A percentile compares a stretch with the other conserved stretches of the same genome.
These are phyloP conservation scores for Aix galericulata DNA, from an alignment of 2,113 vertebrate genomes.

Conservation along the genomic window DNA sequence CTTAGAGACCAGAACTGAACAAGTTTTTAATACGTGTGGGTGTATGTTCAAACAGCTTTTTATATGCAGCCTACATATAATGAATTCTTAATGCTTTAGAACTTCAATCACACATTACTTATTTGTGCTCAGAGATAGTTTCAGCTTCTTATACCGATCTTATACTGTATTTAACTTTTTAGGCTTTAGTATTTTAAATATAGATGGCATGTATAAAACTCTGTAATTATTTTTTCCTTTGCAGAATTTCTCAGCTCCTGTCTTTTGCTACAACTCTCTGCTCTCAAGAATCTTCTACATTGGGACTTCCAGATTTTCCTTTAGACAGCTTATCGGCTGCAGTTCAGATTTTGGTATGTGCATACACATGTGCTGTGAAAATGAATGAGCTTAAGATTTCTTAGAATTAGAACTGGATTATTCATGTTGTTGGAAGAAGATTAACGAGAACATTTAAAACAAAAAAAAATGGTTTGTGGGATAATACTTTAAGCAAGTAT, in stretches of 20 bases:
- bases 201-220: neutral
- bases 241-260: conserved; percentile 92
- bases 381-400: neutral
- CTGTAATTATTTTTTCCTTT: conserved; percentile 26
- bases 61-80: neutral
- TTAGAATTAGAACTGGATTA: neutral
- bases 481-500: neutral
- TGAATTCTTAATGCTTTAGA: neutral
- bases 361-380: conserved; percentile 20
- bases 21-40: neutral
- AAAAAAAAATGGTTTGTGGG: neutral
- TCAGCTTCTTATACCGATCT: neutral
- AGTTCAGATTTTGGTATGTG: conserved; percentile 88
- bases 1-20: neutral
- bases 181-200: conserved; percentile 17
- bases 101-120: neutral
- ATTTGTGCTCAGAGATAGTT: neutral
- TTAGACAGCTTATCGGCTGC: conserved; percentile 89
- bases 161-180: neutral
- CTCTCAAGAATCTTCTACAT: conserved; percentile 89
- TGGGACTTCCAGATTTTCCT: conserved; percentile 96
- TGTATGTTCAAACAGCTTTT: neutral
- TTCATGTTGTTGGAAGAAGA: neutral
- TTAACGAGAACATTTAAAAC: neutral
- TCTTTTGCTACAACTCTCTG: conserved; percentile 93